Base-by-base conservation (phyloP, 2,113 vertebrate species). In the Sinocyclocheilus maitianheensis region DNA sequence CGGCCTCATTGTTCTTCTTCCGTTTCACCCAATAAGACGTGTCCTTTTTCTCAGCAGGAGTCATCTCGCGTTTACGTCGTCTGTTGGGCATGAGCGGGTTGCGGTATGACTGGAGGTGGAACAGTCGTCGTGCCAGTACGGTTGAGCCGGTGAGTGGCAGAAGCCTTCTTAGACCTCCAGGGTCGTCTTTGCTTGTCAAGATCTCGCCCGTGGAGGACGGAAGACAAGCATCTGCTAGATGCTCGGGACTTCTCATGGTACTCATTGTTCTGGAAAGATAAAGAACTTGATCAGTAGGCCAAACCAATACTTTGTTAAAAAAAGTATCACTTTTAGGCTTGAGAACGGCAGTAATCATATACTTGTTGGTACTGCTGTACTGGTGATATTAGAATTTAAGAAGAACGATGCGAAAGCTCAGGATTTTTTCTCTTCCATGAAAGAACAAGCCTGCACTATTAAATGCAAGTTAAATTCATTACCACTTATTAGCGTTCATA, bases 1-100 rank as follows among this genome's bases (percentile, higher is more conserved):
- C 94, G 0, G 94, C 94, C 84, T 94, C 91, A 77, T 95, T 95
- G 93, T 96, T 96, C 86, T 94, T 95, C 30, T 72, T 87, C 0
- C 95, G 86, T 87, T 94, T 95, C 8, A 91, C 91, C 95, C 95
- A 95, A 88, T 96, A 95, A 8, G 5, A 51, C 16, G 91, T 86
- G 37, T 95, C 95, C 51, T 96, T 94, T 87, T 88, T 88, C 30
- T 93, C 88, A 3, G 80, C 40, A 1, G 93, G 88, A 18, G 62
- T 91, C 91, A 96, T 94, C 86, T 95, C 88, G 14, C 87, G 48
- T 85, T 93, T 94, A 83, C 93, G 91, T 5, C 94, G 90, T 5
- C 63, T 53, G 8, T 51, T 72, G 13, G 89, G 84, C 9, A 13
- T 4, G 30, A 84, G 2, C 1, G 86, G 26, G 37, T 79, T 58